Conservation (phyloP, 2,113 vertebrate species). For the Lathamus discolor region DNA sequence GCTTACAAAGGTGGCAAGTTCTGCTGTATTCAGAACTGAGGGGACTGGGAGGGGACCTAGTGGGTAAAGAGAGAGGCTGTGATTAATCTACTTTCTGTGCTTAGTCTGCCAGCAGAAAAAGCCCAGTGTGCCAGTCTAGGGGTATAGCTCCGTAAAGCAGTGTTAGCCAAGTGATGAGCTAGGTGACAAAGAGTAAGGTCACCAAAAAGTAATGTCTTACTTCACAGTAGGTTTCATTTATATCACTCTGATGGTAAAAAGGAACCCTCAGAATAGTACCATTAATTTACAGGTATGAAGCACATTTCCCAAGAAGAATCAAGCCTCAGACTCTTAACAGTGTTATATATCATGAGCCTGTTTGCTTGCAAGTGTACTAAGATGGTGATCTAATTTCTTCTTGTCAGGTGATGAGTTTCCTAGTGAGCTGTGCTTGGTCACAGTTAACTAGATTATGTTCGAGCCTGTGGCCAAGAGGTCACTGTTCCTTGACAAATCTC, state of each 20-base stretch:
- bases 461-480: not conserved
- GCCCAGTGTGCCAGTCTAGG: not conserved
- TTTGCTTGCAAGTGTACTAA: not conserved
- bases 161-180: not conserved
- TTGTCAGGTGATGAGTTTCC: not conserved
- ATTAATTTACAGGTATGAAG: not conserved
- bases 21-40: not conserved
- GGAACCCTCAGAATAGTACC: not conserved
- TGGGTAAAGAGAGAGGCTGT: not conserved
- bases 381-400: not conserved
- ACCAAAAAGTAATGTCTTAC: not conserved
- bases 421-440: not conserved
- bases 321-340: not conserved
- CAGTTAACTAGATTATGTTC: not conserved
- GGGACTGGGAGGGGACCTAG: not conserved
- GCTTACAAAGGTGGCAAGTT: not conserved
- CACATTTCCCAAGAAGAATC: not conserved
- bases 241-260: not conserved
- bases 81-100: not conserved
- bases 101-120: not conserved
- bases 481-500: not conserved
- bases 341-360: not conserved
- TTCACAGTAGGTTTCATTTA: not conserved
- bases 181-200: not conserved
- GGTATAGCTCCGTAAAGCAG: not conserved